Evolutionary conservation across 2,888 invertebrate genomes (phyloP), one percentile per base, ranked within the genome.

Genomic region (Apodemia duryi): DNA sequence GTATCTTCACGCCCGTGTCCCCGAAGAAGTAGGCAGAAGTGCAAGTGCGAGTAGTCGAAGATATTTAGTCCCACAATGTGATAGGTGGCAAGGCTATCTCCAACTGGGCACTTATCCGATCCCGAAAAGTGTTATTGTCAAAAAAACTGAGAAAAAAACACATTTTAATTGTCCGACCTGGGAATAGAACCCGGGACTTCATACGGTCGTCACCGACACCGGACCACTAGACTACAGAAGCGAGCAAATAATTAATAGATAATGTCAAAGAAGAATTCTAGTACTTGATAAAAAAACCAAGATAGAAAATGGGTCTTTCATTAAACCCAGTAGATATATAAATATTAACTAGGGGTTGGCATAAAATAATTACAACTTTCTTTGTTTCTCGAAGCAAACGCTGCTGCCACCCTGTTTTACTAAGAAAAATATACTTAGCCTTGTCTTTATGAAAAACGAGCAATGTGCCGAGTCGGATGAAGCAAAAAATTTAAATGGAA

Each of bases 401-500:
- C 41, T 57, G 61, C 46, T 65, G 46, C 65, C 61, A 68, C 67
- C 71, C 70, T 51, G 68, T 62, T 64, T 66, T 68, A 68, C 46
- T 46, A 46, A 46, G 67, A 68, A 71, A 71, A 70, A 70, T 69
- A 68, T 57, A 65, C 64, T 66, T 68, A 70, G 71, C 71, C 71
- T 71, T 68, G 68, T 68, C 64, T 70, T 66, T 68, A 64, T 65
- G 66, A 60, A 60, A 68, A 54, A 65, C 68, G 66, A 68, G 73
- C 73, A 72, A 74, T 75, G 75, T 71, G 70, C 66, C 74, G 73
- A 68, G 72, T 73, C 75, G 74, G 76, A 66, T 68, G 78, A 78
- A 85, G 87, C 87, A 88, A 87, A 84, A 88, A 87, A 84, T 78
- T 72, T 77, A 83, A 85, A 81, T 84, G 82, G 86, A 84, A 86